Conservation (phyloP, 2,888 invertebrate genomes). For the Syrista parreyssii region DNA sequence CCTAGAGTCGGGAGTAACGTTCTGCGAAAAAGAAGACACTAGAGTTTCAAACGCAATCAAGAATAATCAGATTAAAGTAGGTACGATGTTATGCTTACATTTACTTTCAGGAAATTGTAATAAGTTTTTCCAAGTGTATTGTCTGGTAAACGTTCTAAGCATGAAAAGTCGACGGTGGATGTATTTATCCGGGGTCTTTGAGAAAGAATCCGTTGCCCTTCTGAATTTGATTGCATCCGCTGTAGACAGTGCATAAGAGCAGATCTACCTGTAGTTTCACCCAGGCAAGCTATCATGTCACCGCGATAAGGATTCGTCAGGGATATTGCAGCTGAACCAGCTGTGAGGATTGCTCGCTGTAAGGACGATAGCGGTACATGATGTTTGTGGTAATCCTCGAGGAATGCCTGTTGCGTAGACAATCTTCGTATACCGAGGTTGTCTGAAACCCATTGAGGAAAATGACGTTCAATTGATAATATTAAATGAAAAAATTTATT, state of each 20-base stretch:
- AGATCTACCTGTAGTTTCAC: constrained; percentile 84
- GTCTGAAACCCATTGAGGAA: constrained; percentile 48
- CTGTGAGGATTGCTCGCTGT: constrained; percentile 81
- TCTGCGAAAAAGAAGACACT: constrained; percentile 63
- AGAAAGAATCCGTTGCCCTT: constrained; percentile 80
- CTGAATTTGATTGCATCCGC: constrained; percentile 81
- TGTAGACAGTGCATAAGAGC: constrained; percentile 79
- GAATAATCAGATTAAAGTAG: not conserved
- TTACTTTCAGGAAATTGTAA: constrained; percentile 82
- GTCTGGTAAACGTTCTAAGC: constrained; percentile 77
- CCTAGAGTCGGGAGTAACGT: constrained; percentile 93
- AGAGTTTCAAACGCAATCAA: not conserved
- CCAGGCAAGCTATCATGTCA: constrained; percentile 95
- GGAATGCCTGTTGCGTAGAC: constrained; percentile 66
- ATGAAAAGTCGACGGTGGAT: constrained; percentile 79
- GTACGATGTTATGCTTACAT: constrained; percentile 68
- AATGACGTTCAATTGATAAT: constrained; percentile 30
- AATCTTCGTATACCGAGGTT: constrained; percentile 32
- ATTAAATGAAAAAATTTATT: constrained; percentile 25
- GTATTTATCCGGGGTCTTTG: constrained; percentile 91
- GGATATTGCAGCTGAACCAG: constrained; percentile 90
- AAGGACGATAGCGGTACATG: constrained; percentile 76
- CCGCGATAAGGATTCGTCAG: constrained; percentile 83
- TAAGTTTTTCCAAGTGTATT: constrained; percentile 90
- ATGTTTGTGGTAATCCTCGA: constrained; percentile 73